Evolutionary conservation across 2,797 vertebrate species (phyloP).

Genomic region (Vespertilio murinus): DNA sequence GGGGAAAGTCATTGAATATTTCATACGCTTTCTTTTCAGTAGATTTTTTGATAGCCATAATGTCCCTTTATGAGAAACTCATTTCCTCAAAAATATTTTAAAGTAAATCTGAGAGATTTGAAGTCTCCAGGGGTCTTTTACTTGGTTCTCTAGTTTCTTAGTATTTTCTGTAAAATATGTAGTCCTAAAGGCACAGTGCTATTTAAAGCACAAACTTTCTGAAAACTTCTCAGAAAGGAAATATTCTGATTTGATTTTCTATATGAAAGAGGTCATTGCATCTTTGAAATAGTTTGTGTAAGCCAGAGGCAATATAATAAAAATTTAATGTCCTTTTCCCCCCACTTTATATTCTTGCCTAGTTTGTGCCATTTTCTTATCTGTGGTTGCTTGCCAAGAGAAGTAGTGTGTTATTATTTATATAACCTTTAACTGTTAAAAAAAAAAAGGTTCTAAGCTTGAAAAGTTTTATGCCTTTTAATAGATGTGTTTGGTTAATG

Average conservation of each 20-base stretch:
- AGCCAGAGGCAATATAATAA: slow-evolving; percentile 42
- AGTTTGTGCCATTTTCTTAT: slow-evolving; percentile 43
- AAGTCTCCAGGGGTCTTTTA: slow-evolving; percentile 23
- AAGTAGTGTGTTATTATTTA: background rate
- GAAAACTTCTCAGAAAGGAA: slow-evolving; percentile 45
- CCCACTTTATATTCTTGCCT: background rate
- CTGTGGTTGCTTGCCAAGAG: slow-evolving; percentile 21
- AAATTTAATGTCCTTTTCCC: slow-evolving; percentile 49
- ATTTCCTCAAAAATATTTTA: slow-evolving; percentile 63
- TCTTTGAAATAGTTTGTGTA: slow-evolving; percentile 57
- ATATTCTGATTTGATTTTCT: slow-evolving; percentile 39
- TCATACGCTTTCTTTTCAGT: slow-evolving; percentile 65
- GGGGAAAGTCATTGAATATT: slow-evolving; percentile 74
- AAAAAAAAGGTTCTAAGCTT: background rate
- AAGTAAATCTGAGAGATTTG: slow-evolving; percentile 50
- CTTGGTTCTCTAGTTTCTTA: slow-evolving; percentile 20
- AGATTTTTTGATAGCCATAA: slow-evolving; percentile 67
- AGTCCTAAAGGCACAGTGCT: slow-evolving; percentile 40
- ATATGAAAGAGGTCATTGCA: background rate
- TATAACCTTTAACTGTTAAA: background rate
- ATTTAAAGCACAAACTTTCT: slow-evolving; percentile 54
- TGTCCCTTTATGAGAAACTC: slow-evolving; percentile 64
- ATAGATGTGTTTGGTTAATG: background rate
- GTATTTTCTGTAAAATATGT: background rate
- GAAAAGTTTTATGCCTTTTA: background rate